Percentiles rank a stretch among this genome's conserved stretches.
Evolutionary conservation across 64 coral and sea anemone species (phyloP).

Genomic region (Dendrophyllia cribrosa): DNA sequence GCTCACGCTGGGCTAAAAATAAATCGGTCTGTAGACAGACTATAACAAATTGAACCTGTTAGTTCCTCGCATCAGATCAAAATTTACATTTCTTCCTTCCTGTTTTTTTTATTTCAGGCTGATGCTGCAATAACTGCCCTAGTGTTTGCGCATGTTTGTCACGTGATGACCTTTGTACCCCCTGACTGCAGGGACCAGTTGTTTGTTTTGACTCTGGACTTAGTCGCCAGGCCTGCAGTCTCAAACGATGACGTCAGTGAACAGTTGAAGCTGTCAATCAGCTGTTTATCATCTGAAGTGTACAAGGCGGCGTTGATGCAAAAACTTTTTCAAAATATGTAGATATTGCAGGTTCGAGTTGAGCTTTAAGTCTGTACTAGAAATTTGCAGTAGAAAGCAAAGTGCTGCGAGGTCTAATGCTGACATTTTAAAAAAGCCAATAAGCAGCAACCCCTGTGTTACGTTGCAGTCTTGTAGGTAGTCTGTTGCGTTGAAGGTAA

Average conservation of each 20-base stretch:
- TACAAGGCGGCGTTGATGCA: slow-evolving; percentile 15
- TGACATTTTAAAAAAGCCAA: too few relatives aligned
- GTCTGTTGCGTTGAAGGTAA: too few relatives aligned
- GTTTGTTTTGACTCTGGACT: slow-evolving; percentile 53
- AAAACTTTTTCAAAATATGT: slow-evolving; percentile 25
- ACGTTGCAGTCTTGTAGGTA: too few relatives aligned
- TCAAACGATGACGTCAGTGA: background rate
- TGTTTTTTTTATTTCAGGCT: background rate
- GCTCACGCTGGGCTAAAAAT: too few relatives aligned
- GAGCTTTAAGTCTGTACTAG: too few relatives aligned
- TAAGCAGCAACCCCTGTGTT: too few relatives aligned
- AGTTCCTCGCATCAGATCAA: background rate
- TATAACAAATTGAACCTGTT: too few relatives aligned
- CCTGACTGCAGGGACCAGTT: slow-evolving; percentile 43
- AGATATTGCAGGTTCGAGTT: background rate
- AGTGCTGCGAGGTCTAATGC: too few relatives aligned
- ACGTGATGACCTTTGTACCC: slow-evolving; percentile 49
- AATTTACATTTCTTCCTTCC: background rate
- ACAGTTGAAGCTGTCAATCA: slow-evolving; percentile 5
- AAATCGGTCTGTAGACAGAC: too few relatives aligned
- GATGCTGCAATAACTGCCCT: background rate
- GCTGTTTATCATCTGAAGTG: slow-evolving; percentile 20
- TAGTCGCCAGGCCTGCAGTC: background rate
- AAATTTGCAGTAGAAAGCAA: too few relatives aligned
- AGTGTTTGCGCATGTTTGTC: slow-evolving; percentile 55